Percentiles rank a stretch among this genome's conserved stretches.
phyloP scores from a whole-genome alignment of 2,113 vertebrate species.

The Phrynosoma blainvillii region DNA sequence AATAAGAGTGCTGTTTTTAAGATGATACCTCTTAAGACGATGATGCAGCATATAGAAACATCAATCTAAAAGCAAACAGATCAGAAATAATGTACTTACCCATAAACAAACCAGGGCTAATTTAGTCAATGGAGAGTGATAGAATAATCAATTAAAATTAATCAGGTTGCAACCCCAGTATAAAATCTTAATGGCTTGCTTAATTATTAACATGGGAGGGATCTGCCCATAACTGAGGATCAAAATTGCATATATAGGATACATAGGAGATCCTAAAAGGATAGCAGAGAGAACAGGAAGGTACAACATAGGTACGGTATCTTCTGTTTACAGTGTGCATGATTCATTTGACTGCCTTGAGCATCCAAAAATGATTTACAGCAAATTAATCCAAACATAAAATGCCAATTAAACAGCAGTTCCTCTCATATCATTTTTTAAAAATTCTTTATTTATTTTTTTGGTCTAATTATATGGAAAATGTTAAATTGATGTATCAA shows the following conservation, averaged over 20 bases:
- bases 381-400: too few species aligned
- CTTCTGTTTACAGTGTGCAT: too few species aligned
- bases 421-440: too few species aligned
- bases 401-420: too few species aligned
- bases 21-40: neutral
- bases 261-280: constrained; percentile 2
- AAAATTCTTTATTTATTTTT: too few species aligned
- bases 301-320: too few species aligned
- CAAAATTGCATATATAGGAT: neutral
- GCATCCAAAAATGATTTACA: too few species aligned
- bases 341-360: too few species aligned
- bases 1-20: neutral
- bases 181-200: neutral
- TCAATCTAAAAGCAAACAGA: neutral
- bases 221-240: fast-evolving
- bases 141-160: constrained; percentile 4
- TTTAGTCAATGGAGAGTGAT: constrained; percentile 7
- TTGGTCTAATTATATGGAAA: too few species aligned
- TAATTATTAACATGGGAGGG: neutral
- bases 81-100: neutral
- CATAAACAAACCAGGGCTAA: too few species aligned
- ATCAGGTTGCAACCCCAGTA: neutral
- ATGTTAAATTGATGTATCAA: too few species aligned
- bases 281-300: neutral
- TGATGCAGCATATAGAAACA: neutral